Conservation (phyloP, 2,113 vertebrate species). For the Elachura formosa region DNA sequence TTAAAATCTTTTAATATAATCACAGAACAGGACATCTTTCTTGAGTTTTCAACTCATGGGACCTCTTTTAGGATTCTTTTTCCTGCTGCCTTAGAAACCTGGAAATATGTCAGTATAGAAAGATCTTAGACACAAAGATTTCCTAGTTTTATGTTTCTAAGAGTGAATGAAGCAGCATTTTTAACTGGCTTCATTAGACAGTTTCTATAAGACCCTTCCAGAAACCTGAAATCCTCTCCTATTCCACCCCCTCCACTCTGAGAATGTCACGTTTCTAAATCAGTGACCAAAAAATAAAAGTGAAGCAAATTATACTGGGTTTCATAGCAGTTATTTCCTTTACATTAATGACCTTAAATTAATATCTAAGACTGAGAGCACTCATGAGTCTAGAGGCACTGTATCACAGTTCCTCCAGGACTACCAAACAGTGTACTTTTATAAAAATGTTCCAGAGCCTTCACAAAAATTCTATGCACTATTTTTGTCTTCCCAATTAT, state of each 20-base stretch:
- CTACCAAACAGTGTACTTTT: background rate
- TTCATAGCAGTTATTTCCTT: background rate
- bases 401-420: background rate
- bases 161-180: background rate
- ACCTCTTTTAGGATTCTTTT: background rate
- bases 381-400: accelerated
- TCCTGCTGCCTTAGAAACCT: background rate
- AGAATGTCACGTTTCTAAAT: background rate
- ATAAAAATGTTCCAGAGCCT: background rate
- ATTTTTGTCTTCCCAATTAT: background rate
- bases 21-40: background rate
- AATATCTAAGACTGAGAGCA: background rate
- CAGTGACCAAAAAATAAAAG: background rate
- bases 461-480: background rate
- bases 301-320: background rate
- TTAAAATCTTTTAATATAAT: background rate
- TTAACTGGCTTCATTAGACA: background rate
- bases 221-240: background rate
- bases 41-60: background rate
- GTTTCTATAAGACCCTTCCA: background rate
- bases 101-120: background rate
- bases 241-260: accelerated
- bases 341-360: background rate
- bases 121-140: background rate
- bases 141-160: background rate